Evolutionary conservation across 2,113 vertebrate species (phyloP), one percentile per base, ranked within the genome.

Genomic region (Platichthys flesus): DNA sequence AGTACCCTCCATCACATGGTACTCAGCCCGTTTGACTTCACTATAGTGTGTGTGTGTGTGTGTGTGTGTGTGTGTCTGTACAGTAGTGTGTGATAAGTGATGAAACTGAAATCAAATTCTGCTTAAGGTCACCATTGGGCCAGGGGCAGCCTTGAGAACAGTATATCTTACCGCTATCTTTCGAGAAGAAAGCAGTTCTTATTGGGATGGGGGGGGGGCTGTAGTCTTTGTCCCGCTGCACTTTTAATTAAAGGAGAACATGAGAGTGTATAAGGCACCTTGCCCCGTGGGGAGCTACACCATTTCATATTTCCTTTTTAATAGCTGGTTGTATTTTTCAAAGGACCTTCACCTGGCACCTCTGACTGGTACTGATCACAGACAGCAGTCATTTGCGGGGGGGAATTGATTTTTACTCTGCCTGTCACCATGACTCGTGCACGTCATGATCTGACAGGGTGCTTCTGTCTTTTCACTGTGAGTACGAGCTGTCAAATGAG

Each of bases 211-310:
- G 72, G 76, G 75, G 75, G 31, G 71, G 62, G 67, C 81, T 84
- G 84, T 77, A 83, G 69, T 83, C 84, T 31, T 75, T 68, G 54
- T 84, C 70, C 54, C 12, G 16, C 63, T 73, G 66, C 69, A 89
- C 67, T 74, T 88, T 85, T 92, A 90, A 89, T 93, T 91, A 89
- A 90, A 88, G 71, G 49, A 81, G 67, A 90, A 82, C 59, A 64
- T 24, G 67, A 62, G 71, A 54, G 31, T 62, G 69, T 77, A 78
- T 42, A 76, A 82, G 74, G 79, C 59, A 52, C 74, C 64, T 26
- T 68, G 52, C 74, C 80, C 81, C 57, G 45, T 58, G 76, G 83
- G 85, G 79, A 78, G 49, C 63, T 45, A 72, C 72, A 42, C 18
- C 21, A 70, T 52, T 90, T 84, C 82, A 65, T 76, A 83, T 82